A percentile compares a stretch with the other conserved stretches of the same genome.
These are phyloP conservation scores for Melinopterus prodromus DNA, from an alignment of 2,888 invertebrate species.

Conservation along the genomic window DNA sequence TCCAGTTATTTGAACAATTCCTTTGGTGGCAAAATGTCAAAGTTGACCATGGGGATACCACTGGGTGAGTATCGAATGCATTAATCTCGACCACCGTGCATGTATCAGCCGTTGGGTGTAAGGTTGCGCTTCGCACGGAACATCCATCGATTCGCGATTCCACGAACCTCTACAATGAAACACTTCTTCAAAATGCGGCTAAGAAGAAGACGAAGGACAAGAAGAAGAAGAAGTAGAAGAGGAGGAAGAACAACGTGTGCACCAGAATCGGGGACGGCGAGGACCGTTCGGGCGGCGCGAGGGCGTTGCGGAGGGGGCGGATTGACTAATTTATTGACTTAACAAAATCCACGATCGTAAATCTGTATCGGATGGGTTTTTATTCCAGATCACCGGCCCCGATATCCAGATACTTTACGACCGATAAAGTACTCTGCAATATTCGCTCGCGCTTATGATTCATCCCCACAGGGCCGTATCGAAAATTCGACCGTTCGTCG, in stretches of 20 bases:
- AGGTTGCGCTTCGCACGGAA: background rate
- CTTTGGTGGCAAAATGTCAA: background rate
- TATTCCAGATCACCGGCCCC: conserved; percentile 27
- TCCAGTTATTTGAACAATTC: background rate
- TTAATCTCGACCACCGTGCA: conserved; percentile 4
- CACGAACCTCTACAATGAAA: background rate
- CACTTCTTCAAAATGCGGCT: conserved; percentile 4
- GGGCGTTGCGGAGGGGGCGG: conserved; percentile 43
- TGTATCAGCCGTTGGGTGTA: background rate
- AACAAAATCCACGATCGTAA: conserved; percentile 42
- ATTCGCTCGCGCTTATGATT: conserved; percentile 34
- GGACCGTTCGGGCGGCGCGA: conserved; percentile 14
- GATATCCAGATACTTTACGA: conserved; percentile 35
- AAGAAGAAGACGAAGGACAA: background rate
- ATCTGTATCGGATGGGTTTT: conserved; percentile 34
- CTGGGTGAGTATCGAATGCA: background rate
- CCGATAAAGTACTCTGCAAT: conserved; percentile 32
- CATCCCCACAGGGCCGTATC: conserved; percentile 23
- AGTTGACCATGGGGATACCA: background rate
- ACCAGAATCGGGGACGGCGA: background rate
- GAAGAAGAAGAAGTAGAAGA: background rate
- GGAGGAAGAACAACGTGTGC: background rate
- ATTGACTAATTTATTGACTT: conserved; percentile 48
- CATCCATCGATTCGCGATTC: conserved; percentile 4
- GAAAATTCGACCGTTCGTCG: background rate